Base-by-base conservation (phyloP, 92 coral and sea anemone genomes). In the Anthopleura xanthogrammica region DNA sequence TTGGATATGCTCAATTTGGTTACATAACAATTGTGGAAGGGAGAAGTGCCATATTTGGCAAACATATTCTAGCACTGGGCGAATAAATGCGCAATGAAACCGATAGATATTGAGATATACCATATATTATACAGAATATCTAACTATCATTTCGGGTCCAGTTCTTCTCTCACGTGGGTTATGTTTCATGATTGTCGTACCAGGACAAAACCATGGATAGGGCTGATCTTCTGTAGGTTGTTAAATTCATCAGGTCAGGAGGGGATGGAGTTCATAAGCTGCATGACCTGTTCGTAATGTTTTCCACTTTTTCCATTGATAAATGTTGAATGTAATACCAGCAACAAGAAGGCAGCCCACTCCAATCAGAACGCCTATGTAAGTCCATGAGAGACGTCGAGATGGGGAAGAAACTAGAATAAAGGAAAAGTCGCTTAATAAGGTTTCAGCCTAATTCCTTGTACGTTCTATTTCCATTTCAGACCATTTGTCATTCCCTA, bases 51-150 rank as follows among this genome's bases (percentile, higher is more conserved):
- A 43, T 19, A 36, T 4, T 19, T 58, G 64, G 64, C 64, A 22
- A 64, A 20, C 58, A 19, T 23, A 77, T 23, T 48, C 58, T 12
- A 55, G n/a, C 74, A 78, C 62, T 48, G 82, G 82, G 10, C 82
- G 66, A 52, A 52, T 78, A 78, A 78, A 78, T 48, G 82, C 82
- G n/a, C 82, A 78, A 54, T 52, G 17, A 23, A 70, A 29, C 36
- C 36, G 36, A 29, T 29, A 29, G 36, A 29, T 29, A 29, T 29
- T 29, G 36, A 29, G 36, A 29, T 29, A 29, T 29, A 29, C 36
- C 36, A 29, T 29, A 29, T 29, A 29, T 29, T 29, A 29, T 29
- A 29, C 36, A 29, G 36, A 29, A 29, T 29, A 29, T 29, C 36
- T 29, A 29, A 29, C 36, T 29, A 29, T 29, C 17, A n/a, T 13